These are phyloP conservation scores for Diarsia brunnea DNA, from an alignment of 2,888 invertebrate species.

Conservation along the genomic window DNA sequence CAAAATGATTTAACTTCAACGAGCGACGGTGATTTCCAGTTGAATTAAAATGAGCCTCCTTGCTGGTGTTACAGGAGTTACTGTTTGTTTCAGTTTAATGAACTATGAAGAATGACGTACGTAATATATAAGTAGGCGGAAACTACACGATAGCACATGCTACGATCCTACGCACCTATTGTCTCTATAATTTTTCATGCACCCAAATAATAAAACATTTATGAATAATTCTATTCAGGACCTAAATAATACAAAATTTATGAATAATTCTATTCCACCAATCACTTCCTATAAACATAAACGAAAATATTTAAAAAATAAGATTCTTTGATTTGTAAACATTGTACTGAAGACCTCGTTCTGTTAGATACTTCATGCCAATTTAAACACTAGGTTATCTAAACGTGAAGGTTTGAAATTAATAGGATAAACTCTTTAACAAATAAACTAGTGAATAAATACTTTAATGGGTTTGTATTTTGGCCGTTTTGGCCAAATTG, in stretches of 20 bases:
- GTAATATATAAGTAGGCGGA: conserved; percentile 2
- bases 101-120: conserved; percentile 27
- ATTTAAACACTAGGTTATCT: conserved; percentile 48
- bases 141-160: conserved; percentile 19
- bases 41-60: background rate
- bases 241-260: background rate
- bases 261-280: conserved; percentile 8
- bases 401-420: conserved; percentile 49
- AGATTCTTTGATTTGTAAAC: background rate
- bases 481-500: conserved; percentile 35
- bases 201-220: conserved; percentile 26
- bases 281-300: conserved; percentile 27
- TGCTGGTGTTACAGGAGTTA: background rate
- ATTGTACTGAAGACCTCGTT: conserved; percentile 37
- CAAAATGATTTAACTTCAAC: background rate
- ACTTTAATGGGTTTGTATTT: conserved; percentile 13
- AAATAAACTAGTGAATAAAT: conserved; percentile 33
- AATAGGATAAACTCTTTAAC: conserved; percentile 31
- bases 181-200: conserved; percentile 30
- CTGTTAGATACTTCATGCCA: conserved; percentile 57
- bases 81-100: conserved; percentile 19
- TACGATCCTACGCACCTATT: conserved; percentile 17
- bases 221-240: conserved; percentile 47
- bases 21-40: background rate
- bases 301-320: conserved; percentile 3